A percentile compares a stretch with the other conserved stretches of the same genome.
phyloP scores from a whole-genome alignment of 2,888 invertebrate species.

The Laspeyria flexula region DNA sequence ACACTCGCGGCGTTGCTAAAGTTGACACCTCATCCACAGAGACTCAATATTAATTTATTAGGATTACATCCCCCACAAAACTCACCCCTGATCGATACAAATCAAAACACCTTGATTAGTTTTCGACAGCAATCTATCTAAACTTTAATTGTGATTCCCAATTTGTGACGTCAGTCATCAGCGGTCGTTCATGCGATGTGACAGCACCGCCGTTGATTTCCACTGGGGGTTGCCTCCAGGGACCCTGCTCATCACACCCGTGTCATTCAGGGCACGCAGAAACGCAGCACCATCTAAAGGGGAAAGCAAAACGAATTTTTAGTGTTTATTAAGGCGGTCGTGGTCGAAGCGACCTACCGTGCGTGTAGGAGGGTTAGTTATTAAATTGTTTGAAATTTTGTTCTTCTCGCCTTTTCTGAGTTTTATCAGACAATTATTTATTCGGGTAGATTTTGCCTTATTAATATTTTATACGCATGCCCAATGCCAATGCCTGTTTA shows the following conservation, averaged over 20 bases:
- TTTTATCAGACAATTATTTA: no score
- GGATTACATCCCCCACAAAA: neutral
- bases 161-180: conserved; percentile 36
- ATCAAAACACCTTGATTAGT: conserved; percentile 31
- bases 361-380: conserved; percentile 14
- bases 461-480: no score
- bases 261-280: conserved; percentile 12
- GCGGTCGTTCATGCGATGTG: conserved; percentile 43
- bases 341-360: conserved; percentile 10
- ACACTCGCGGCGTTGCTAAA: no score
- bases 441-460: no score
- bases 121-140: conserved; percentile 40
- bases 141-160: conserved; percentile 43
- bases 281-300: conserved; percentile 18
- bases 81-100: neutral
- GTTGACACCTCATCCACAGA: neutral
- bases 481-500: no score
- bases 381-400: conserved; percentile 13
- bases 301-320: conserved; percentile 35
- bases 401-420: no score
- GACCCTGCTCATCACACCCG: conserved; percentile 26
- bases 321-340: conserved; percentile 11
- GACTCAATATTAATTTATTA: conserved; percentile 1
- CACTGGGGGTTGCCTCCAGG: conserved; percentile 38
- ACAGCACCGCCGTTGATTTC: conserved; percentile 43